Percentiles rank a stretch among this genome's conserved stretches.
Evolutionary conservation across 2,113 vertebrate genomes (phyloP).

Genomic region (Ctenomys sociabilis): DNA sequence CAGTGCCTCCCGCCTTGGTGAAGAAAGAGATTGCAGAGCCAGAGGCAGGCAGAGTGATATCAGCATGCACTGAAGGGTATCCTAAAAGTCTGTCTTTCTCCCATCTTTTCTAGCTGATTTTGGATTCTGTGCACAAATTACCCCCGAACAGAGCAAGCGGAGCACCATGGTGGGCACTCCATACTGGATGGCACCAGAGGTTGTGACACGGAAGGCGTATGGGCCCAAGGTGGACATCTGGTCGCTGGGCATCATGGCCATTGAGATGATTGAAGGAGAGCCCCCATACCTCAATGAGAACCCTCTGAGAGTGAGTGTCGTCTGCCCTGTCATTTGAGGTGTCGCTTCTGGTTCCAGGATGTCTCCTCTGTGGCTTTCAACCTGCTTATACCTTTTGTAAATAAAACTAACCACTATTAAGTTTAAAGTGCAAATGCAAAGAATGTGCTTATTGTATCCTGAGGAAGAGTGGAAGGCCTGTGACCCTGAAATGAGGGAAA

Average conservation of each 20-base stretch:
- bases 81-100: background rate
- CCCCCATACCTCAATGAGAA: constrained; percentile 98
- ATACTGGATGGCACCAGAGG: constrained; percentile 99
- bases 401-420: constrained; percentile 25
- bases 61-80: background rate
- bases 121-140: constrained; percentile 98
- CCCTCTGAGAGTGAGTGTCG: constrained; percentile 92
- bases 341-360: constrained; percentile 1
- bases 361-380: background rate
- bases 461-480: background rate
- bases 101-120: constrained; percentile 91
- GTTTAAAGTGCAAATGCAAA: constrained; percentile 56
- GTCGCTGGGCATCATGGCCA: constrained; percentile 99
- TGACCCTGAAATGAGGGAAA: background rate
- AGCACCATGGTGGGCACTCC: constrained; percentile 99
- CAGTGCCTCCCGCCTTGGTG: background rate
- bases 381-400: constrained; percentile 17
- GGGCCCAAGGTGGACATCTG: constrained; percentile 99
- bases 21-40: background rate
- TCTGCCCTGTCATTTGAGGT: background rate
- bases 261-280: constrained; percentile 98
- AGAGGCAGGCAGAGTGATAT: background rate
- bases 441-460: background rate
- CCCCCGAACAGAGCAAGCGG: constrained; percentile 97
- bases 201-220: constrained; percentile 96